Conservation (phyloP, 2,113 vertebrate species). For the Rhabdornis inornatus region DNA sequence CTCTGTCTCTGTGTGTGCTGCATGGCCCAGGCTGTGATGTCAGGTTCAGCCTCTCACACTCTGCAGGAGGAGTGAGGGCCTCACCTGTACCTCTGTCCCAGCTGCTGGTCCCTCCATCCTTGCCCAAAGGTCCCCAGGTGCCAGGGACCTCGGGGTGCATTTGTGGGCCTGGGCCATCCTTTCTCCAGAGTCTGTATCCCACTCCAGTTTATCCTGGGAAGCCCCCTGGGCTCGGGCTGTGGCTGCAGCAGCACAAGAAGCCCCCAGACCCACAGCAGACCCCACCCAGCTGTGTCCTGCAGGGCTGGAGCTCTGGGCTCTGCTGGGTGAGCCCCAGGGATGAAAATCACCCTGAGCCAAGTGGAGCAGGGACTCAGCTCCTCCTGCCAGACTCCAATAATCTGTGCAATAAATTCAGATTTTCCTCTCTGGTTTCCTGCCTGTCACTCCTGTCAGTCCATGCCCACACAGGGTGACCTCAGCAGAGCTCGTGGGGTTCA, state of each 20-base stretch:
- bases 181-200: accelerated
- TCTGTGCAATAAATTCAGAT: accelerated
- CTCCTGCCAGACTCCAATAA: not conserved
- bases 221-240: accelerated
- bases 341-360: accelerated
- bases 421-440: not conserved
- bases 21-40: accelerated
- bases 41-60: not conserved
- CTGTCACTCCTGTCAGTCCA: not conserved
- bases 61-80: not conserved
- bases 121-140: not conserved
- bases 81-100: not conserved
- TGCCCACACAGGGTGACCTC: not conserved
- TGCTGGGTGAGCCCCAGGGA: not conserved
- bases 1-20: accelerated
- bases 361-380: not conserved
- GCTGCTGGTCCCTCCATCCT: not conserved
- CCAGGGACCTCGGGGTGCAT: no score
- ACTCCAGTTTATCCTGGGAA: not conserved
- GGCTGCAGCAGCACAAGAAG: not conserved
- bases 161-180: no score
- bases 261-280: not conserved
- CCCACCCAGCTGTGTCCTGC: not conserved
- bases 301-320: not conserved
- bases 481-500: not conserved